These are phyloP conservation scores for Euspilapteryx auroguttella DNA, from an alignment of 2,888 invertebrate species.

Conservation along the genomic window DNA sequence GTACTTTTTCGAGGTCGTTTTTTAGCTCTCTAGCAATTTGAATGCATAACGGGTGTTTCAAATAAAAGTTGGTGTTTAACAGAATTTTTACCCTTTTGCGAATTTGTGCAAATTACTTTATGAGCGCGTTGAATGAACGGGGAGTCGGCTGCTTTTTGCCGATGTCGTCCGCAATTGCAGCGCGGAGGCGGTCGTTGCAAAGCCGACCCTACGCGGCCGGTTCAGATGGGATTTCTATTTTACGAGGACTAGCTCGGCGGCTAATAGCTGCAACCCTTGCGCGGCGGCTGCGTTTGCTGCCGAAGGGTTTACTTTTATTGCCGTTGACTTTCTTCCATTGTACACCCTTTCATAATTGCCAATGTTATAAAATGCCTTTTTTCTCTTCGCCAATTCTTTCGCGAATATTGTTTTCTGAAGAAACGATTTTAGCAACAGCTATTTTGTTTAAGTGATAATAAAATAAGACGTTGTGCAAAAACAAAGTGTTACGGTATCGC, in stretches of 20 bases:
- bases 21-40: no score
- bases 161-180: conserved; percentile 33
- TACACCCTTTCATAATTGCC: conserved; percentile 49
- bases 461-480: no score
- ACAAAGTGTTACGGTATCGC: no score
- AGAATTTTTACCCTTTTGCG: conserved; percentile 49
- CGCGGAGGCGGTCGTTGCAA: conserved; percentile 16
- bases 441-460: no score
- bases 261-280: conserved; percentile 50
- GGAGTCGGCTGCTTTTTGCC: conserved; percentile 28
- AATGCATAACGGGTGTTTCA: conserved; percentile 33
- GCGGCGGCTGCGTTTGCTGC: conserved; percentile 46
- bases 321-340: conserved; percentile 42
- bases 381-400: conserved; percentile 3
- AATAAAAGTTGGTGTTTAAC: conserved; percentile 32
- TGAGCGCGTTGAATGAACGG: conserved; percentile 30
- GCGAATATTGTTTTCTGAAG: conserved; percentile 2
- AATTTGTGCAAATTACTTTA: conserved; percentile 59
- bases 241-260: conserved; percentile 29
- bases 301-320: conserved; percentile 56
- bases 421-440: no score
- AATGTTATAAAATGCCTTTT: conserved; percentile 17
- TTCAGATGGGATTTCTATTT: conserved; percentile 22
- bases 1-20: conserved; percentile 24
- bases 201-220: conserved; percentile 18